Conservation (phyloP, 2,113 vertebrate genomes). For the Alethe castanea region DNA sequence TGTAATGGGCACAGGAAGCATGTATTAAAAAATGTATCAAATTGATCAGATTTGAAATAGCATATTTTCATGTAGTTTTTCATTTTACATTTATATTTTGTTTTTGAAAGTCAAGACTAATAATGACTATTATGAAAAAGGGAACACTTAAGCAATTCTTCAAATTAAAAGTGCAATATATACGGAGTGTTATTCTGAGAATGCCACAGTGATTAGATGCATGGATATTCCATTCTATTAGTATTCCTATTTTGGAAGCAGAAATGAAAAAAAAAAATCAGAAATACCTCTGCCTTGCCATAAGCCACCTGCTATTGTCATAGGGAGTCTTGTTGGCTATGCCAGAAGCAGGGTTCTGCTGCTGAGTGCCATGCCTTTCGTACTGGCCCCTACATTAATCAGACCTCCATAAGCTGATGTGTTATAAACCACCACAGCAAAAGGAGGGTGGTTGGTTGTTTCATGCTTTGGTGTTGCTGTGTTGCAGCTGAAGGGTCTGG, state of each 20-base stretch:
- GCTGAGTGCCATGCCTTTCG: neutral
- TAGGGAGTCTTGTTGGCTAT: neutral
- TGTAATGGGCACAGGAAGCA: conserved; percentile 32
- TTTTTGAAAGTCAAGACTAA: conserved; percentile 15
- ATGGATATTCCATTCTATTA: neutral
- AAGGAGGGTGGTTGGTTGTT: neutral
- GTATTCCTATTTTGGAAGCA: neutral
- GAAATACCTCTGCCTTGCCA: neutral
- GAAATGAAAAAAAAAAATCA: neutral
- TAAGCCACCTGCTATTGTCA: neutral
- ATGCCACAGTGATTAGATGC: neutral
- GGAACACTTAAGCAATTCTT: neutral
- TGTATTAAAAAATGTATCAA: conserved; percentile 12
- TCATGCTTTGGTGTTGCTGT: accelerated
- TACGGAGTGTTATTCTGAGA: neutral
- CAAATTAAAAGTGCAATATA: neutral
- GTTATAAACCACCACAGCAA: neutral
- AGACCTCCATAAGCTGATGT: neutral
- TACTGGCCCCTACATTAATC: neutral
- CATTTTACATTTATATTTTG: neutral
- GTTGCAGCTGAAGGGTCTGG: neutral
- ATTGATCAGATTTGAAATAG: conserved; percentile 42
- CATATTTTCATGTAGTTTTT: conserved; percentile 23
- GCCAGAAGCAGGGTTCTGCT: neutral
- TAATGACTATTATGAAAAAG: neutral